Percentiles rank a stretch among this genome's conserved stretches.
Evolutionary conservation across 2,113 vertebrate species (phyloP).

Genomic region (Pluvialis apricaria): DNA sequence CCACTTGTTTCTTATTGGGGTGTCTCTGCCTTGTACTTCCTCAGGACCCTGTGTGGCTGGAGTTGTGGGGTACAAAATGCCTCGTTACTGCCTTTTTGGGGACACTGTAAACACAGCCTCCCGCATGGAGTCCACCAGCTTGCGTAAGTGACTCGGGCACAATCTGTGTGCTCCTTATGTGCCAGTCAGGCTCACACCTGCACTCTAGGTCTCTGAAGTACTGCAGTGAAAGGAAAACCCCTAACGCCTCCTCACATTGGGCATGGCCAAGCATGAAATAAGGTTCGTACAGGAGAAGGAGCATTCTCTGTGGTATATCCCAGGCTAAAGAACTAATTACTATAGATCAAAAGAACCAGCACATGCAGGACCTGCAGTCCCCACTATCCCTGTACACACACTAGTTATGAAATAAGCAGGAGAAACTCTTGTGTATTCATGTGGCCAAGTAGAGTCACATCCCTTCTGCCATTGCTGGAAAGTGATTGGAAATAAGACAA

Average conservation of each 20-base stretch:
- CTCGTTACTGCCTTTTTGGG: constrained; percentile 81
- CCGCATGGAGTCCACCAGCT: constrained; percentile 81
- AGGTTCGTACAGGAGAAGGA: not conserved
- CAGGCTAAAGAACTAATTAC: not conserved
- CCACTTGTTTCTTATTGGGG: not conserved
- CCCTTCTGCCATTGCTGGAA: not conserved
- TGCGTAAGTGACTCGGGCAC: constrained; percentile 58
- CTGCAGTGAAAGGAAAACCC: not conserved
- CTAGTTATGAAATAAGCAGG: not conserved
- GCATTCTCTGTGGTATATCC: not conserved
- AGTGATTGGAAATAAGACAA: not conserved
- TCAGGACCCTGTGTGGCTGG: constrained; percentile 81
- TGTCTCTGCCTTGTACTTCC: not conserved
- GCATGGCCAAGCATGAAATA: not conserved
- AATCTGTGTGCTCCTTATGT: fast-evolving
- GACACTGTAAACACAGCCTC: constrained; percentile 83
- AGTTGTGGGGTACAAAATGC: constrained; percentile 83
- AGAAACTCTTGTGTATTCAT: not conserved
- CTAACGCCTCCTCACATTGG: fast-evolving
- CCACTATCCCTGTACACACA: no score
- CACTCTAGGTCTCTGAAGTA: not conserved
- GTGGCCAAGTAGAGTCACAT: not conserved
- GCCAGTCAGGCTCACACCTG: not conserved
- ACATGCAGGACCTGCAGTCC: no score
- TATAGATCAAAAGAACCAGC: not conserved